Percentiles rank a stretch among this genome's conserved stretches.
Evolutionary conservation across 2,113 vertebrate species (phyloP).

Genomic region (Desmodus rotundus): DNA sequence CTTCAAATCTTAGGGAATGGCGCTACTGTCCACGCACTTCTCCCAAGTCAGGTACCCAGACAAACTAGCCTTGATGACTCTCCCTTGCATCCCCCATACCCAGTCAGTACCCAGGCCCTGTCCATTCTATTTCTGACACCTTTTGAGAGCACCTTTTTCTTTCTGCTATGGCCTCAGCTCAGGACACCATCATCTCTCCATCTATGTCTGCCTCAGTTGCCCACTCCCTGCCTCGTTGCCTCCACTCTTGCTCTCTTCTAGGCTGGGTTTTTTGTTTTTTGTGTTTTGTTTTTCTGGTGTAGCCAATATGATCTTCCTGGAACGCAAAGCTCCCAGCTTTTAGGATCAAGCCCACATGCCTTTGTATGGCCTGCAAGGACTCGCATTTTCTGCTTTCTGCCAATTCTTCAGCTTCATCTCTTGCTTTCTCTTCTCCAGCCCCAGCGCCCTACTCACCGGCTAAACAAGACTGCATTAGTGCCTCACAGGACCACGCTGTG

Average conservation of each 20-base stretch:
- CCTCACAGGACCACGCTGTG: background rate
- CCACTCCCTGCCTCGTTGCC: background rate
- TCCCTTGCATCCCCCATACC: background rate
- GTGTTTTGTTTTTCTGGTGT: background rate
- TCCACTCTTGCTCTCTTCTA: background rate
- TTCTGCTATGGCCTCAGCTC: background rate
- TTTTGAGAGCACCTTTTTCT: background rate
- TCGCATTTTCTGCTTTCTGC: background rate
- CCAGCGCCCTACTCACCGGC: background rate
- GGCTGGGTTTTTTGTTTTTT: background rate
- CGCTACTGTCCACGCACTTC: background rate
- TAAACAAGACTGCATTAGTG: background rate
- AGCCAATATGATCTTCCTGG: background rate
- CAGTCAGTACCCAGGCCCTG: background rate
- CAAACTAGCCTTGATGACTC: background rate
- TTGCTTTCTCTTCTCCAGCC: background rate
- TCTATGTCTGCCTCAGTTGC: background rate
- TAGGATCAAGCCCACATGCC: background rate
- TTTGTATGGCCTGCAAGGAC: background rate
- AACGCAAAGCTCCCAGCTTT: background rate
- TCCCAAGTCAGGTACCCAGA: background rate
- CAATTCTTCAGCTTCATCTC: background rate
- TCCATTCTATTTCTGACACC: background rate
- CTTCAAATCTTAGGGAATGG: background rate
- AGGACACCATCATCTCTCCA: background rate